A percentile compares a stretch with the other conserved stretches of the same genome.
Conservation (phyloP, 2,797 vertebrate species). For the Somateria mollissima region DNA sequence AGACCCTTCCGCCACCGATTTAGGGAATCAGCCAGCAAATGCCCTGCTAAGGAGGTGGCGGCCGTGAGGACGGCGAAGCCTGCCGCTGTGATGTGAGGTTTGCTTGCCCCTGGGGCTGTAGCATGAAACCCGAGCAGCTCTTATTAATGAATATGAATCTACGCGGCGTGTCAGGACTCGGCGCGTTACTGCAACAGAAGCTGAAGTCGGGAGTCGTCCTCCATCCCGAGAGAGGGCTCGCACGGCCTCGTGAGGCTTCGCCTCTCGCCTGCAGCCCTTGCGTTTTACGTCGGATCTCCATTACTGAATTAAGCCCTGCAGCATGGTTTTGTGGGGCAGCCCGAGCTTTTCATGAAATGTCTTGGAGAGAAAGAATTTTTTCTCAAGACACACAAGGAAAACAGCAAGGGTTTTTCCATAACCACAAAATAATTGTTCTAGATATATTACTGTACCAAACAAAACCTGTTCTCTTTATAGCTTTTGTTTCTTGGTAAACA, state of each 20-base stretch:
- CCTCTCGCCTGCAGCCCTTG: background rate
- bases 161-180: background rate
- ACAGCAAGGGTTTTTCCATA: background rate
- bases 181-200: background rate
- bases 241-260: background rate
- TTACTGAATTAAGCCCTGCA: background rate
- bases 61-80: background rate
- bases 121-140: background rate
- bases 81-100: background rate
- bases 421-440: background rate
- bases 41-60: background rate
- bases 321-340: background rate
- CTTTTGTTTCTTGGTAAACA: constrained; percentile 5
- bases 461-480: background rate
- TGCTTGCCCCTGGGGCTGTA: background rate
- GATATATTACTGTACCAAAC: background rate
- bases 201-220: background rate
- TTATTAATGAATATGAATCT: background rate
- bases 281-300: background rate
- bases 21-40: background rate
- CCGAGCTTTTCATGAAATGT: background rate
- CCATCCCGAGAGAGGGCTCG: background rate
- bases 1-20: background rate
- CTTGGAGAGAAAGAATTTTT: background rate
- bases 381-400: background rate